These are phyloP conservation scores for Pherbina coryleti DNA, from an alignment of 2,888 invertebrate species.

Conservation along the genomic window DNA sequence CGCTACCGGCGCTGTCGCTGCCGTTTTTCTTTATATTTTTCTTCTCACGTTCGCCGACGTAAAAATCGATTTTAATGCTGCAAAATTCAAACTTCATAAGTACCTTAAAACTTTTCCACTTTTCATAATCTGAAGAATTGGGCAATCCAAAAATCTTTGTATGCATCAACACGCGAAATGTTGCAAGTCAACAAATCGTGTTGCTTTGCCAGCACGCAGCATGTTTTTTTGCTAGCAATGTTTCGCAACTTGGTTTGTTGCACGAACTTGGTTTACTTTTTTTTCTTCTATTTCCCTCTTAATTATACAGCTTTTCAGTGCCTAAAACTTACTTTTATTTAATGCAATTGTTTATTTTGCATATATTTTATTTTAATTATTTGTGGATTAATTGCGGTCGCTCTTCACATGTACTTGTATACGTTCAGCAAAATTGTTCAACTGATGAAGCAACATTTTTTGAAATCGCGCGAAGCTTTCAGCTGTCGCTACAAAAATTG, in stretches of 20 bases:
- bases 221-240: not conserved
- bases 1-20: not conserved
- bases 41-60: not conserved
- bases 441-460: not conserved
- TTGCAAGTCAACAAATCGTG: not conserved
- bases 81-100: not conserved
- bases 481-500: not conserved
- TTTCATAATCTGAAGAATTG: not conserved
- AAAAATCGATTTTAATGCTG: constrained; percentile 7
- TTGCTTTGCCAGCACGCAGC: not conserved
- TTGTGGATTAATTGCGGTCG: not conserved
- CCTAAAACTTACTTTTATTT: not conserved
- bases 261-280: not conserved
- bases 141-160: not conserved
- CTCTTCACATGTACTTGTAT: not conserved
- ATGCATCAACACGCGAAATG: not conserved
- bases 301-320: not conserved
- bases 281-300: not conserved
- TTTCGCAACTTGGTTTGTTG: not conserved
- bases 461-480: not conserved
- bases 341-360: no score
- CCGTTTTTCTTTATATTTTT: not conserved
- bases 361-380: not conserved
- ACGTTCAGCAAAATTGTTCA: not conserved
- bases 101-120: not conserved